Base-by-base conservation (phyloP, 2,113 vertebrate species). In the Scophthalmus maximus region DNA sequence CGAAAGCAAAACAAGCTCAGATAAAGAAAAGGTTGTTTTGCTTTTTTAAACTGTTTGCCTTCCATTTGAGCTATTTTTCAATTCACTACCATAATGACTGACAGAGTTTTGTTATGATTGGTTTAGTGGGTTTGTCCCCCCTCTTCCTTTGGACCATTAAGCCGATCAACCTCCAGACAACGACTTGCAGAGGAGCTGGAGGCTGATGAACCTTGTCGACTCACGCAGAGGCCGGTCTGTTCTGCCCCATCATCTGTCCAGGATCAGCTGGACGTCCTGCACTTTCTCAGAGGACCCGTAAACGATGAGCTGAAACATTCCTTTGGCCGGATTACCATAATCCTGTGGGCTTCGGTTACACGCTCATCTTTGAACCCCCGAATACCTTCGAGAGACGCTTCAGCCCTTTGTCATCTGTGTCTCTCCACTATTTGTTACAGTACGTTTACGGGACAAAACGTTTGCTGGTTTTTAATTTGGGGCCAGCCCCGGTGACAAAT, bases 271-370 rank as follows among this genome's bases (percentile, higher is more conserved):
- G 55, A 26, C 27, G 51, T 25, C 40, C 25, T 63, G 22, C 47
- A 71, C 7, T 50, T 81, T 53, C 68, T 27, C 56, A 67, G 49
- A 65, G 32, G 34, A 61, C 50, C 62, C 42, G 15, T 42, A 74
- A n/a, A n/a, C 42, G 64, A 82, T 59, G 34, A 79, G 74, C 78
- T 34, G 29, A 79, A 71, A 58, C 64, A 85, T 78, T 79, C 55
- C 44, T 60, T 58, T 64, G 49, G 27, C 53, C 70, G 36, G 78
- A 85, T 89, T 83, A 83, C 14, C 7, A 15, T 76, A 87, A 87
- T 78, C 56, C 76, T 47, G 20, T 46, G 2, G 38, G 23, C 47
- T 78, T 55, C 3, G 55, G 0, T 67, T 66, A 12, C 74, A 58
- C 1, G 1, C 62, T 79, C 71, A 62, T 83, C 30, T 56, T 72